Evolutionary conservation across 1,140 invertebrate species (phyloP), one percentile per base, ranked within the genome.

Genomic region (Aricia agestis): DNA sequence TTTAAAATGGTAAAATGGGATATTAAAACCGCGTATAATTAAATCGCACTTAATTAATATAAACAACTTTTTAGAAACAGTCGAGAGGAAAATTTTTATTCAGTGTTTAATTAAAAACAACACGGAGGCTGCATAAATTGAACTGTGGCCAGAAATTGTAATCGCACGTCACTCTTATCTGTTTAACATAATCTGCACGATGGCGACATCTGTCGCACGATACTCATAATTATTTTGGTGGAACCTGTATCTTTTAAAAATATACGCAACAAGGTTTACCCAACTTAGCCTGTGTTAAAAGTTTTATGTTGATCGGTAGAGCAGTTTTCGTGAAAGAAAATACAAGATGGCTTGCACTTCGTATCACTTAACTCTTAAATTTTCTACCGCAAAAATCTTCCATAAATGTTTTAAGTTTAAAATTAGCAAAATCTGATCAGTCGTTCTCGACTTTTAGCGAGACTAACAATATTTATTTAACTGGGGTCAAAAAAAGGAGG

Each of bases 71-170:
- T 52, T 52, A 52, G 13, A 52, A 11, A 52, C 7, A 11, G 7
- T 13, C 6, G 13, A 52, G 45, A 52, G 45, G 45, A 15, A 52
- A 13, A 52, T 52, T 5, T 52, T 52, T 52, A 52, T 63, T 63
- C 4, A 11, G 17, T 19, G 11, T 63, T 63, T 63, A 63, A 63
- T 63, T 63, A 63, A 63, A 63, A 19, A 19, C 2, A 63, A 63
- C 59, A 63, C 19, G 59, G 18, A 19, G 18, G 18, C 59, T 63
- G 59, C 59, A 63, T 63, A 25, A 63, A 63, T 63, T 63, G 59
- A 63, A 63, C 59, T 25, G 18, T 25, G 19, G 59, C 59, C 59
- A 63, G 59, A 25, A 63, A 63, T 2, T 63, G 6, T 19, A 11
- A 63, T 63, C 59, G 59, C 59, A 25, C 6, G 59, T 63, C 59